Evolutionary conservation across 1,140 invertebrate species (phyloP).

Genomic region (Matsumurasca onukii): DNA sequence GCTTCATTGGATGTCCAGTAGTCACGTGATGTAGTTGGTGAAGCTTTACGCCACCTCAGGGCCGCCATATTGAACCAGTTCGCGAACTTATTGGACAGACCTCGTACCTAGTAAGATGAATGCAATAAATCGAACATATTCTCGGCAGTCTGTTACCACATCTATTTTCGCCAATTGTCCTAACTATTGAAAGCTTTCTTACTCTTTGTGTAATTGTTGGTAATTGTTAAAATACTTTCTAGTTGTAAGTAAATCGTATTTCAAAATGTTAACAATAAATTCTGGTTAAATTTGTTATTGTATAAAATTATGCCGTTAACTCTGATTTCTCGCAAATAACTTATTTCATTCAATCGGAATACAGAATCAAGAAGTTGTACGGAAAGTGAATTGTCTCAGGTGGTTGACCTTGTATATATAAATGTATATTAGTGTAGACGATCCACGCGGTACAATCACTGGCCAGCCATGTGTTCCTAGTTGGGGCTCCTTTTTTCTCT

Average conservation of each 20-base stretch:
- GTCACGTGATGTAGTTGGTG: too few species aligned
- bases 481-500: background rate
- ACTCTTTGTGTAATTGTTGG: conserved; percentile 23
- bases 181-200: conserved; percentile 9
- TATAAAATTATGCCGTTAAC: conserved; percentile 13
- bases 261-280: conserved; percentile 29
- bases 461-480: conserved; percentile 14
- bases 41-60: too few species aligned
- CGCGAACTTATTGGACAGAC: conserved; percentile 21
- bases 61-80: too few species aligned
- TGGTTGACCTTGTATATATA: background rate
- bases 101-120: conserved; percentile 20
- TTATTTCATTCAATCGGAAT: background rate
- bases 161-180: conserved; percentile 10
- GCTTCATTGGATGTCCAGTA: too few species aligned
- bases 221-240: conserved; percentile 26
- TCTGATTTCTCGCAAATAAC: background rate
- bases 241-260: conserved; percentile 34
- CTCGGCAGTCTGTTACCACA: conserved; percentile 22
- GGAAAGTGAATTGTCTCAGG: background rate
- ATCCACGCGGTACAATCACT: conserved; percentile 20
- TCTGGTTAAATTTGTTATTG: conserved; percentile 23
- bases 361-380: background rate
- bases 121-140: conserved; percentile 31
- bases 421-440: conserved; percentile 33